A percentile compares a stretch with the other conserved stretches of the same genome.
Evolutionary conservation across 1,140 invertebrate species (phyloP).

Genomic region (Phortica variegata): DNA sequence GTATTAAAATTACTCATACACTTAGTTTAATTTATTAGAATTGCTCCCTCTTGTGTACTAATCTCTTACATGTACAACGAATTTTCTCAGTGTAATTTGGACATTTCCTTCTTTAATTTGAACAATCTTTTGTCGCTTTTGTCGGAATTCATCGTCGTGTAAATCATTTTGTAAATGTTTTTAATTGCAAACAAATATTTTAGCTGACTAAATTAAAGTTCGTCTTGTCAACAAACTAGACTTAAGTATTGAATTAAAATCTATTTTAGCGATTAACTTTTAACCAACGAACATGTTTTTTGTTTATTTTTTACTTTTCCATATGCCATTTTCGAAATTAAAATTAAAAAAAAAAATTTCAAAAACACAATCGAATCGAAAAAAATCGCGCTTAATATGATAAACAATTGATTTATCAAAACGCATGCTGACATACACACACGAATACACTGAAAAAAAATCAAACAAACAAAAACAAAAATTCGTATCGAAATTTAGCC

Average conservation of each 20-base stretch:
- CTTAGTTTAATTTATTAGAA: no score
- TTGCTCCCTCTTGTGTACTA: no score
- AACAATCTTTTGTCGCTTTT: no score
- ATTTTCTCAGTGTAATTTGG: constrained; percentile 36
- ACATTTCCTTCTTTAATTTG: constrained; percentile 1
- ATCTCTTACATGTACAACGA: neutral
- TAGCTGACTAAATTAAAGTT: no score
- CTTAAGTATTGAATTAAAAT: no score
- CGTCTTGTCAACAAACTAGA: no score
- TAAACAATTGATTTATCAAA: no score
- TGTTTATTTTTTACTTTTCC: constrained; percentile 22
- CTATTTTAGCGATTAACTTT: constrained; percentile 10
- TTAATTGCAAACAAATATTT: no score
- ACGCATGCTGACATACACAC: constrained; percentile 2
- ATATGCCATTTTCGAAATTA: constrained; percentile 12
- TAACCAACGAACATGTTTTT: constrained; percentile 30
- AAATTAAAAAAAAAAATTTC: constrained; percentile 4
- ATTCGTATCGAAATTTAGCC: constrained; percentile 24
- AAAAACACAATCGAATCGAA: no score
- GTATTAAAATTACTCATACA: no score
- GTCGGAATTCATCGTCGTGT: no score
- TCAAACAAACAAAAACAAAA: constrained; percentile 12
- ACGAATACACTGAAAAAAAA: constrained; percentile 1
- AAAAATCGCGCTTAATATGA: constrained; percentile 13
- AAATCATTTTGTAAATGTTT: no score